phyloP scores from a whole-genome alignment of 2,113 vertebrate genomes.

The Salvelinus namaycush region DNA sequence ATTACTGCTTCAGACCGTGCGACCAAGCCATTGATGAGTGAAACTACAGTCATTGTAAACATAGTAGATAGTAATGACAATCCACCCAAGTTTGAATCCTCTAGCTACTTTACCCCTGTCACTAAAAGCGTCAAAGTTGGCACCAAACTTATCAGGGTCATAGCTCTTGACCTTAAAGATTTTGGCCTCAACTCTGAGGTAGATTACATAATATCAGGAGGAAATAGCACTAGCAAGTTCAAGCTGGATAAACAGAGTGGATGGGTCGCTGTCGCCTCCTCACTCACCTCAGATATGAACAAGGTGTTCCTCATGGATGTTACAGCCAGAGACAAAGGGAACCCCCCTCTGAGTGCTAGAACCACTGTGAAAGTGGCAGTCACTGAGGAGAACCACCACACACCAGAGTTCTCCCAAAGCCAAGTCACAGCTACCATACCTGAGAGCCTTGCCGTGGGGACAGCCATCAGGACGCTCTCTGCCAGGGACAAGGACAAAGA shows the following conservation, averaged over 20 bases:
- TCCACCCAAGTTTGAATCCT: constrained; percentile 79
- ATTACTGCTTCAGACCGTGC: constrained; percentile 92
- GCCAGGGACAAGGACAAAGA: constrained; percentile 90
- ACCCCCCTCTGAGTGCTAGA: constrained; percentile 84
- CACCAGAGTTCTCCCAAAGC: constrained; percentile 93
- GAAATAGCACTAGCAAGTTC: constrained; percentile 82
- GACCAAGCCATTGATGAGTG: constrained; percentile 84
- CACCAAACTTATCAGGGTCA: constrained; percentile 84
- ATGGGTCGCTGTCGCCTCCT: constrained; percentile 88
- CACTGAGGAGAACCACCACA: constrained; percentile 95
- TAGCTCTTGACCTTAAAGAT: constrained; percentile 88
- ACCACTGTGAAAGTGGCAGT: constrained; percentile 81
- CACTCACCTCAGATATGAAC: constrained; percentile 84
- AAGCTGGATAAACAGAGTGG: constrained; percentile 84
- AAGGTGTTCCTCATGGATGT: constrained; percentile 82
- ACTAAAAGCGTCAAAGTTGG: constrained; percentile 90
- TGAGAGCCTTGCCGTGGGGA: constrained; percentile 84
- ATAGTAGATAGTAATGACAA: constrained; percentile 95
- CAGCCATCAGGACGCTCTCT: constrained; percentile 83
- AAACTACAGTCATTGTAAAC: constrained; percentile 93
- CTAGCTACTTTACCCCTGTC: constrained; percentile 88
- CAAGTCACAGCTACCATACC: constrained; percentile 83
- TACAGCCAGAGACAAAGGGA: constrained; percentile 89
- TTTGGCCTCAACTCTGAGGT: constrained; percentile 94
- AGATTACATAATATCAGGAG: constrained; percentile 83